Evolutionary conservation across 2,888 invertebrate species (phyloP), one percentile per base, ranked within the genome.

Genomic region (Rhaphigaster nebulosa): DNA sequence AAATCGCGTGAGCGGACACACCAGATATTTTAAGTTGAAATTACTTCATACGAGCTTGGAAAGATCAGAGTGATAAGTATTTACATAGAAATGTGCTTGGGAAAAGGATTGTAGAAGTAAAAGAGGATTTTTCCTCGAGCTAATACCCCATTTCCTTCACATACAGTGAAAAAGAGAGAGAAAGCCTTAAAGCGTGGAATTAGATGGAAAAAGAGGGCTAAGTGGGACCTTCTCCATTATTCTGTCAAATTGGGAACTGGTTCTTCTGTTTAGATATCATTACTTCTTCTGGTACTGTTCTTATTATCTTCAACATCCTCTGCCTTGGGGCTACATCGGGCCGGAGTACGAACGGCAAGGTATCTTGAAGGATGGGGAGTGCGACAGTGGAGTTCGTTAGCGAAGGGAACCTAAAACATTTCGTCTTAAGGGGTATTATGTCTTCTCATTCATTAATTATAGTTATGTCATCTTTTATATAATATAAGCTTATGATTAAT

Each of bases 231-330:
- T 26, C 41, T 41, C 45, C 41, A 84, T 84, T 84, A 45, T n/a
- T 38, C 45, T 84, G 45, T 45, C 84, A 45, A 84, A 80, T 80
- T 80, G 80, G 80, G 41, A n/a, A n/a, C 2, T n/a, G 84, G 45
- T 41, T 26, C 26, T 41, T 38, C 84, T 84, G 84, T 84, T 84
- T 84, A n/a, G 41, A 84, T 84, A 84, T 50, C 84, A 84, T 84
- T 84, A 84, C 84, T 50, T 34, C 45, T n/a, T 15, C 70, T 1
- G 1, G 1, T 0, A 5, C 20, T 10, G 20, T 20, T 76, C 70
- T 76, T 76, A 76, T 76, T 76, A 76, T 38, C 38, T 34, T 23
- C 10, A 76, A 38, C 70, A 38, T 76, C 34, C 70, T 76, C 70
- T 18, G 70, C 70, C 70, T 10, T 13, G 34, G 23, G 70, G 70